Evolutionary conservation across 2,113 vertebrate species (phyloP).

Genomic region (Phaethon lepturus): DNA sequence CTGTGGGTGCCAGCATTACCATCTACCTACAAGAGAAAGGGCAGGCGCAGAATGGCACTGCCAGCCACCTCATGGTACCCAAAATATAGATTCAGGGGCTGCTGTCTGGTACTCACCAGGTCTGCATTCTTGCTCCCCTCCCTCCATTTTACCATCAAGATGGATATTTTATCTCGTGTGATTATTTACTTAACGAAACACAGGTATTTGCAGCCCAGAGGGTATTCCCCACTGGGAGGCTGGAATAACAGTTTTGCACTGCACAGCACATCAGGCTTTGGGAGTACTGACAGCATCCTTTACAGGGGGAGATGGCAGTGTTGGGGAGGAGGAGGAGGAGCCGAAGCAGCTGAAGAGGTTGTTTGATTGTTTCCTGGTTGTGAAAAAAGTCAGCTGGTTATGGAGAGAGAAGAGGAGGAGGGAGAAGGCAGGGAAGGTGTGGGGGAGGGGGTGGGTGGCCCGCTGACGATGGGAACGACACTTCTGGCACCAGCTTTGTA

Average conservation of each 20-base stretch:
- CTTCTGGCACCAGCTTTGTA: constrained; percentile 1
- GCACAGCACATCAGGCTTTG: neutral
- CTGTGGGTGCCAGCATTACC: neutral
- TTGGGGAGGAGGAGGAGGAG: constrained; percentile 39
- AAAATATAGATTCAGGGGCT: accelerated
- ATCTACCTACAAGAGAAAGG: neutral
- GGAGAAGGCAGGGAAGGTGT: neutral
- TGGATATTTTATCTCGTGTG: constrained; percentile 41
- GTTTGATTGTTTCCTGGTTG: constrained; percentile 53
- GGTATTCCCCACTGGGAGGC: constrained; percentile 36
- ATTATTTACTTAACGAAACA: constrained; percentile 34
- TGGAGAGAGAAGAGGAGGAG: neutral
- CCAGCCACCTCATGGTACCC: neutral
- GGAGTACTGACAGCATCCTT: constrained; percentile 27
- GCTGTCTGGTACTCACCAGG: neutral
- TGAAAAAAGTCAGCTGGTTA: constrained; percentile 52
- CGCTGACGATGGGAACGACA: neutral
- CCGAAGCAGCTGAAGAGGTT: constrained; percentile 6
- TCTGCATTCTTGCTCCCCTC: neutral
- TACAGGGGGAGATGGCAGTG: neutral
- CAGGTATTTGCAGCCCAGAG: constrained; percentile 39
- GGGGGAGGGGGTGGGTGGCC: neutral
- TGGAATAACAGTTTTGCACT: constrained; percentile 20
- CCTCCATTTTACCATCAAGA: neutral
- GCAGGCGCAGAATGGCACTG: accelerated